Evolutionary conservation across 2,113 vertebrate species (phyloP).

Genomic region (Bagarius yarrelli): DNA sequence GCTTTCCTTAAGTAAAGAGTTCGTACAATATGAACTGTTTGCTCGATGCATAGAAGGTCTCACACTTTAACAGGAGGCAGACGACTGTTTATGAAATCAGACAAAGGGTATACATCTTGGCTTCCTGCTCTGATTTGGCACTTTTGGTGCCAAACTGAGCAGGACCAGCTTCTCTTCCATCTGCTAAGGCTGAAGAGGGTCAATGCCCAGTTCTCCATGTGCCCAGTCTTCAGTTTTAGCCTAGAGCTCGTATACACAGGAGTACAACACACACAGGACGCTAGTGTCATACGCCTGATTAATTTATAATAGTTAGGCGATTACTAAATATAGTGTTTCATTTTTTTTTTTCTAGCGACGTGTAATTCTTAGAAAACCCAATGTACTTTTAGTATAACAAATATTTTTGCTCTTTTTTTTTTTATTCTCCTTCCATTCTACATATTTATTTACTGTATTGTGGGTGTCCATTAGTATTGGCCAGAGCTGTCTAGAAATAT

Average conservation of each 20-base stretch:
- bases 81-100: slow-evolving; percentile 51
- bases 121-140: slow-evolving; percentile 51
- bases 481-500: too few species aligned
- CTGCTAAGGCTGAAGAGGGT: slow-evolving; percentile 52
- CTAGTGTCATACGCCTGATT: background rate
- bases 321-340: background rate
- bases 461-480: background rate
- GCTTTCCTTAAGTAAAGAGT: background rate
- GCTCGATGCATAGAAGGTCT: slow-evolving; percentile 34
- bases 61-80: slow-evolving; percentile 32
- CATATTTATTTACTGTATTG: background rate
- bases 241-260: slow-evolving; percentile 27
- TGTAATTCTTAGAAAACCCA: slow-evolving; percentile 32
- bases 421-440: background rate
- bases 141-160: slow-evolving; percentile 50
- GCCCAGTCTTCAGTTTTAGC: slow-evolving; percentile 38
- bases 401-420: background rate
- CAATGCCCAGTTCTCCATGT: slow-evolving; percentile 40
- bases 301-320: background rate
- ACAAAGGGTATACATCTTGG: slow-evolving; percentile 57
- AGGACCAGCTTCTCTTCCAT: slow-evolving; percentile 53
- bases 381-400: slow-evolving; percentile 15
- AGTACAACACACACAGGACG: slow-evolving; percentile 24
- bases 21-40: slow-evolving; percentile 26
- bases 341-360: background rate